These are phyloP conservation scores for Halictus quadricinctus DNA, from an alignment of 2,888 invertebrate species.

Conservation along the genomic window DNA sequence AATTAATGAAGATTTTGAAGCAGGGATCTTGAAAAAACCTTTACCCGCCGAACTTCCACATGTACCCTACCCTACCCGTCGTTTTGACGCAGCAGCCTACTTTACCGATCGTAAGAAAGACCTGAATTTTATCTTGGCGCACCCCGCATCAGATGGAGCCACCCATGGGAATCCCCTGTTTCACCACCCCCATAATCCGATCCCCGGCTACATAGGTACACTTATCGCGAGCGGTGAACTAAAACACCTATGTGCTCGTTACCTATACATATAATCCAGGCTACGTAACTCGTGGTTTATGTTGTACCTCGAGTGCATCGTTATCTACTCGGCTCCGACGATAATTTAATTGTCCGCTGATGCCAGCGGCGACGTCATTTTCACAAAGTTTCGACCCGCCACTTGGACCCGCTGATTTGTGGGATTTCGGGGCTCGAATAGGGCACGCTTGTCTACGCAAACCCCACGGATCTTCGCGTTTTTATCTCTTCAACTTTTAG, in stretches of 20 bases:
- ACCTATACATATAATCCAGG: conserved; percentile 65
- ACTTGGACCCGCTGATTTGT: conserved; percentile 48
- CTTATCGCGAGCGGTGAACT: conserved; percentile 33
- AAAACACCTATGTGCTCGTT: conserved; percentile 56
- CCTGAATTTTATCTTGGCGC: neutral
- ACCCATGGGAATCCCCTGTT: neutral
- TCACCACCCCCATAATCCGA: conserved; percentile 22
- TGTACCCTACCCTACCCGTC: neutral
- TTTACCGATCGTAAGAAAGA: neutral
- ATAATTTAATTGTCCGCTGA: conserved; percentile 71
- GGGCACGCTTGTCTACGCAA: neutral
- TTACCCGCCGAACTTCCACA: neutral
- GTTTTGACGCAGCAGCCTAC: neutral
- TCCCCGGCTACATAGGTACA: conserved; percentile 41
- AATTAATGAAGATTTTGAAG: neutral
- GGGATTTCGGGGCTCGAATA: conserved; percentile 31
- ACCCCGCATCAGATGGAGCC: conserved; percentile 32
- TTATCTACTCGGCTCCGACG: conserved; percentile 68
- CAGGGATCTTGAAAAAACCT: neutral
- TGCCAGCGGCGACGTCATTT: conserved; percentile 64
- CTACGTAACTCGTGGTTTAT: conserved; percentile 67
- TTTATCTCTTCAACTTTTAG: neutral
- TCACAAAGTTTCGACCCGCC: conserved; percentile 60
- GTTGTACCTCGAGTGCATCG: conserved; percentile 68
- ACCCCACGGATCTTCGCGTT: neutral